These are phyloP conservation scores for Melanostoma scalare DNA, from an alignment of 2,888 invertebrate genomes.

Conservation along the genomic window DNA sequence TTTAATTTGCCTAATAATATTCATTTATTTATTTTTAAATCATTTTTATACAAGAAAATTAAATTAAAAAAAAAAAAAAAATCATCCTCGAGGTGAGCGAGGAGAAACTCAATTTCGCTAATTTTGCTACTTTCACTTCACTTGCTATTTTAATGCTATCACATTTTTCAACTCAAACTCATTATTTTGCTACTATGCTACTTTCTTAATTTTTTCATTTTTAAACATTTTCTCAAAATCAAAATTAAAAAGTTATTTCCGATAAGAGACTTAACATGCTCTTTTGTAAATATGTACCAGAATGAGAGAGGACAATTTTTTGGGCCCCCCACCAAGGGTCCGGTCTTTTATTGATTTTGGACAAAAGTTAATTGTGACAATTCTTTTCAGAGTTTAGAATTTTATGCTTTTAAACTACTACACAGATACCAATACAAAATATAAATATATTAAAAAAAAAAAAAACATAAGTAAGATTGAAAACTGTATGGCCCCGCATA, in stretches of 20 bases:
- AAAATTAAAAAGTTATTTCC: neutral
- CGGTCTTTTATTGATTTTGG: constrained; percentile 38
- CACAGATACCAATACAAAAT: constrained; percentile 38
- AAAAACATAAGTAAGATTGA: constrained; percentile 68
- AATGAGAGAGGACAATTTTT: constrained; percentile 31
- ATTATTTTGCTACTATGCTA: constrained; percentile 66
- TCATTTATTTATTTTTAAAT: constrained; percentile 33
- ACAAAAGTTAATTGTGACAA: constrained; percentile 28
- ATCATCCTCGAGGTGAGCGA: constrained; percentile 71
- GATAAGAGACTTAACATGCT: constrained; percentile 4
- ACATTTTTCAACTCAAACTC: constrained; percentile 45
- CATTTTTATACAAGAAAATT: constrained; percentile 37
- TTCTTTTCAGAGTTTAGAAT: constrained; percentile 55
- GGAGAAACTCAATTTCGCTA: constrained; percentile 56
- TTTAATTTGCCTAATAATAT: constrained; percentile 59
- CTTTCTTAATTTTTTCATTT: constrained; percentile 49
- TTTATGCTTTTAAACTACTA: constrained; percentile 46
- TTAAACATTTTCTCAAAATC: constrained; percentile 63
- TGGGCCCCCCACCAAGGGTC: constrained; percentile 4
- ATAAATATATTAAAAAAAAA: neutral
- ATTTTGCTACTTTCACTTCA: constrained; percentile 66
- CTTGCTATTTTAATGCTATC: constrained; percentile 64
- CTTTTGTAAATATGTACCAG: constrained; percentile 66
- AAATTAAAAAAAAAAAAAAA: constrained; percentile 3
- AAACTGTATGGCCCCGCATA: constrained; percentile 73